Evolutionary conservation across 2,113 vertebrate genomes (phyloP), one percentile per base, ranked within the genome.

Genomic region (Pomatorhinus ruficollis): DNA sequence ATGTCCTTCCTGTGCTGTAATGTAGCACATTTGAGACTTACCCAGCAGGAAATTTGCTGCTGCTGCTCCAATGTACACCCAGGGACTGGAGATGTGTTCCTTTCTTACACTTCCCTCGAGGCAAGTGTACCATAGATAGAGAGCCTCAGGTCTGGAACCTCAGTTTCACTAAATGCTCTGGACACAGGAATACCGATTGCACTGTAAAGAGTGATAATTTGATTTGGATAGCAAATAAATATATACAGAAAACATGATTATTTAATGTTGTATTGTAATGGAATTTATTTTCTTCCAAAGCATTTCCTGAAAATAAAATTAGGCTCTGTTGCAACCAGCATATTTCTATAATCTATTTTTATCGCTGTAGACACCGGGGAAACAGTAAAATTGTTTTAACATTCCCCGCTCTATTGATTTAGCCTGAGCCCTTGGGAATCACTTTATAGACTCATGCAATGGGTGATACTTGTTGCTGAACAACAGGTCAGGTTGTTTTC

Each of bases 311-410:
- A 96, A 96, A 90, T 63, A 80, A 96, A 91, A 93, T 85, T 83
- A 91, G 44, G 50, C 33, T 94, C 45, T 31, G 10, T 77, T 89
- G 83, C 25, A 91, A 89, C 31, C 6, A 0, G 50, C 84, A 90
- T 93, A 91, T 89, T 93, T 94, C 59, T 93, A 65, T 59, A 79
- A 87, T 25, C 84, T 96, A 83, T 96, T 96, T 97, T 96, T 94
- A 90, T 87, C 42, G 0, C 52, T 57, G 65, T 61, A 91, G 89
- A 87, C 89, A 39, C 49, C 65, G 65, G 42, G 77, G 95, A 96
- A 97, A 93, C 84, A 95, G 87, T 33, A 91, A 83, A 91, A 45
- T 52, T 80, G 57, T 76, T 90, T 90, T 95, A 87, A 84, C 91
- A 79, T 87, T 95, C 89, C 61, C 75, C 85, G 59, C 27, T 94